Conservation (phyloP, 2,888 invertebrate genomes). For the Andrena praecox region DNA sequence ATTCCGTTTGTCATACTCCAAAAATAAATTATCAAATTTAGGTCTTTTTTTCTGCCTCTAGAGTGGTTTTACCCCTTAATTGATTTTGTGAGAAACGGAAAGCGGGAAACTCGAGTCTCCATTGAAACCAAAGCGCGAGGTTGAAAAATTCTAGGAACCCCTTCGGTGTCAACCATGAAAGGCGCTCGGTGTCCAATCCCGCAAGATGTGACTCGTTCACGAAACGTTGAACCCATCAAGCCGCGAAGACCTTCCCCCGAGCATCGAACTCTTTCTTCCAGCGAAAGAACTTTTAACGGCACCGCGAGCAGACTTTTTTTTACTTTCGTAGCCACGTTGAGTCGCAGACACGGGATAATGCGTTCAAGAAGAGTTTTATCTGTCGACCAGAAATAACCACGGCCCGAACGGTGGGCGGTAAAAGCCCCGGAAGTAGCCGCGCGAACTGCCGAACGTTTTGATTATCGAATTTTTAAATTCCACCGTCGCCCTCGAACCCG, state of each 20-base stretch:
- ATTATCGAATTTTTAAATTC: slow-evolving; percentile 66
- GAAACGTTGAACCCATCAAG: slow-evolving; percentile 33
- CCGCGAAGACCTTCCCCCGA: slow-evolving; percentile 23
- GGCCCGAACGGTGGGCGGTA: slow-evolving; percentile 46
- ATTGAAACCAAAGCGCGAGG: not conserved
- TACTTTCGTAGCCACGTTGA: slow-evolving; percentile 16
- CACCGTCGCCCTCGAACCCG: slow-evolving; percentile 20
- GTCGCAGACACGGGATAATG: slow-evolving; percentile 40
- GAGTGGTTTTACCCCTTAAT: too few relatives aligned
- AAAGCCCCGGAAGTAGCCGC: slow-evolving; percentile 61
- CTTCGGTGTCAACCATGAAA: not conserved
- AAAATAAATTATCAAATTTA: too few relatives aligned
- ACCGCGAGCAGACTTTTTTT: slow-evolving; percentile 24
- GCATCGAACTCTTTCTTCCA: slow-evolving; percentile 13
- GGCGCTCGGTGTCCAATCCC: slow-evolving; percentile 10
- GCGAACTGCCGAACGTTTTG: slow-evolving; percentile 34
- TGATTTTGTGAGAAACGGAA: not conserved
- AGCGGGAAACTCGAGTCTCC: not conserved
- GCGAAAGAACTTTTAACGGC: slow-evolving; percentile 37
- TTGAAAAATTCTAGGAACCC: slow-evolving; percentile 25
- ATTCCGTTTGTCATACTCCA: too few relatives aligned
- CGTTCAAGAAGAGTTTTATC: slow-evolving; percentile 53
- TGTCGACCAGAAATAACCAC: slow-evolving; percentile 54
- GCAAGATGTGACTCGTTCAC: slow-evolving; percentile 41
- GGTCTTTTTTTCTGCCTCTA: too few relatives aligned